phyloP scores from a whole-genome alignment of 2,888 invertebrate species.

The Epinotia brunnichana region DNA sequence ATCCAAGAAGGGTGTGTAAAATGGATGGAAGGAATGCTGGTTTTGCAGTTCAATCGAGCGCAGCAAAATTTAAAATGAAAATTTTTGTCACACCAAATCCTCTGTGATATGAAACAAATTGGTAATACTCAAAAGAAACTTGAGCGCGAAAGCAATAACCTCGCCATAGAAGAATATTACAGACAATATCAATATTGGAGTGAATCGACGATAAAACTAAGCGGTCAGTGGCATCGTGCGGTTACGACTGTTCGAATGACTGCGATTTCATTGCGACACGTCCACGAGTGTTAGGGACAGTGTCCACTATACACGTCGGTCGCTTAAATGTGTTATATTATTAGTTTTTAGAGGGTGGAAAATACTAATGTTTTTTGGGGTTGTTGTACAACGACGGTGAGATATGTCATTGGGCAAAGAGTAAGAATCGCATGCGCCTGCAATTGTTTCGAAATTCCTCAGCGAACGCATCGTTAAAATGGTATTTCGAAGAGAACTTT shows the following conservation, averaged over 20 bases:
- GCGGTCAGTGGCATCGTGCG: constrained; percentile 43
- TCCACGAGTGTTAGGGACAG: constrained; percentile 9
- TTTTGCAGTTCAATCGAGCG: too few species aligned
- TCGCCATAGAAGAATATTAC: constrained; percentile 22
- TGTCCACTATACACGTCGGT: neutral
- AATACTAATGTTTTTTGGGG: too few species aligned
- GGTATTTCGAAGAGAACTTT: too few species aligned
- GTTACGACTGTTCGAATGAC: constrained; percentile 46
- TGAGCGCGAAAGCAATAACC: constrained; percentile 11
- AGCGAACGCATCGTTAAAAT: too few species aligned
- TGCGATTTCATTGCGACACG: constrained; percentile 44
- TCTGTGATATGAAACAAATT: neutral
- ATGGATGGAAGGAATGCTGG: too few species aligned
- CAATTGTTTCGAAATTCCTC: too few species aligned
- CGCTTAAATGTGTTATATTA: neutral
- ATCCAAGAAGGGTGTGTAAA: too few species aligned
- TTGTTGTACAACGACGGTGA: too few species aligned
- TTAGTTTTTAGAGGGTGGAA: neutral
- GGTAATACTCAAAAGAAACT: constrained; percentile 6
- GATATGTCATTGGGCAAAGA: too few species aligned
- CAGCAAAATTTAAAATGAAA: too few species aligned
- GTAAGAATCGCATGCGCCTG: too few species aligned
- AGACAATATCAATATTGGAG: constrained; percentile 42
- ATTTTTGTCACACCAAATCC: neutral
- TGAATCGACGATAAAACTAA: constrained; percentile 42